These are phyloP conservation scores for Limanda limanda DNA, from an alignment of 2,113 vertebrate genomes.

Conservation along the genomic window DNA sequence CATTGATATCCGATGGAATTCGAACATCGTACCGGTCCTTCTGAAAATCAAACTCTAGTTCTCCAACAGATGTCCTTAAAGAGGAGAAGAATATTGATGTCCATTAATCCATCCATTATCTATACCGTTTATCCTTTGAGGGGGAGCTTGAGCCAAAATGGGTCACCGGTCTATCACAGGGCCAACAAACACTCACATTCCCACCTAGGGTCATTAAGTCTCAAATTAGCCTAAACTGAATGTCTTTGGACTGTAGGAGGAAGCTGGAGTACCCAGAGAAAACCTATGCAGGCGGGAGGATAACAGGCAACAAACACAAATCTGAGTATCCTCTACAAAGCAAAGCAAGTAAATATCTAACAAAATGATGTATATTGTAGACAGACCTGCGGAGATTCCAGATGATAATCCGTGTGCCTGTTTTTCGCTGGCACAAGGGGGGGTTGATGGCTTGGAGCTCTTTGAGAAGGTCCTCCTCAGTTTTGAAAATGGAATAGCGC, in stretches of 20 bases:
- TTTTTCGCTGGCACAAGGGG: slow-evolving; percentile 66
- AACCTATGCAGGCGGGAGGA: too few species aligned
- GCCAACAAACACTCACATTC: too few species aligned
- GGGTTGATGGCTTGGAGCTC: slow-evolving; percentile 86
- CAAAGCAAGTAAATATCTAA: too few species aligned
- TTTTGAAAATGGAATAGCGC: slow-evolving; percentile 86
- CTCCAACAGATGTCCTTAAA: slow-evolving; percentile 83
- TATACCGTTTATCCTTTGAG: background rate
- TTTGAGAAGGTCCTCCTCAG: slow-evolving; percentile 82
- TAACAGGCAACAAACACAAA: too few species aligned
- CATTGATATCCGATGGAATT: slow-evolving; percentile 88
- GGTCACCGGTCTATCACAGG: too few species aligned
- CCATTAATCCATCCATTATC: background rate
- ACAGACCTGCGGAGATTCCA: slow-evolving; percentile 93
- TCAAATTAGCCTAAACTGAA: too few species aligned
- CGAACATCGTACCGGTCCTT: slow-evolving; percentile 91
- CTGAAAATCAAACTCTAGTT: slow-evolving; percentile 91
- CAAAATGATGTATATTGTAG: too few species aligned
- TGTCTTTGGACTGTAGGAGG: too few species aligned
- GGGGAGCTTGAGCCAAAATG: too few species aligned
- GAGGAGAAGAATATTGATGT: background rate
- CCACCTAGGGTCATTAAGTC: too few species aligned
- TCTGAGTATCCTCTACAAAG: too few species aligned
- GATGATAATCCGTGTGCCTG: slow-evolving; percentile 95
- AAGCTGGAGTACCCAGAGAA: too few species aligned